phyloP scores from a whole-genome alignment of 1,140 invertebrate genomes.

The Laupala kohalensis region DNA sequence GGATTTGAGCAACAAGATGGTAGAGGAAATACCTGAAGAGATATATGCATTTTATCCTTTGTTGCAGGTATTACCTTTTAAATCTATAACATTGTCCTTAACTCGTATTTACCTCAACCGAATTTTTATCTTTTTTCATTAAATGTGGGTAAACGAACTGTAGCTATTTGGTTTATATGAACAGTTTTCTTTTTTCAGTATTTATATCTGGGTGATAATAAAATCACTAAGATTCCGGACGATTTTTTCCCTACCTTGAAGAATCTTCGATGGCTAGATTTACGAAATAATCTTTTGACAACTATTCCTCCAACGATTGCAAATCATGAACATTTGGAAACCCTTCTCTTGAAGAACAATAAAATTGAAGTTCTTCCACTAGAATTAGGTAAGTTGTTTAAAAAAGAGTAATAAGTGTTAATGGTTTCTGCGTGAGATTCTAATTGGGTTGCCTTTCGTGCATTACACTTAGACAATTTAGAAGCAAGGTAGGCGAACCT shows the following conservation, averaged over 20 bases:
- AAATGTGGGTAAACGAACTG: no score
- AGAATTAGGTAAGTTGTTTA: slow-evolving; percentile 31
- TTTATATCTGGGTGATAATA: slow-evolving; percentile 40
- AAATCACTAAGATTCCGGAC: slow-evolving; percentile 30
- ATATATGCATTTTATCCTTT: no score
- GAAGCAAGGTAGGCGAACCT: no score
- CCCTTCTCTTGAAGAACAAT: slow-evolving; percentile 41
- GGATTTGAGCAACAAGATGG: not conserved
- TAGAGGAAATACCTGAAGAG: not conserved
- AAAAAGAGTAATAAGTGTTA: not conserved
- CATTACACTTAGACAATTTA: no score
- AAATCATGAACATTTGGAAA: slow-evolving; percentile 34
- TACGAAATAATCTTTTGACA: slow-evolving; percentile 38
- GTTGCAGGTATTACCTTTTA: no score
- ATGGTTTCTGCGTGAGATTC: no score
- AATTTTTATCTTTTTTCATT: no score
- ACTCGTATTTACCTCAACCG: no score
- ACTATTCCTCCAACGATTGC: slow-evolving; percentile 34
- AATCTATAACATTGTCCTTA: no score
- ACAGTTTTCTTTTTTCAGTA: slow-evolving; percentile 29
- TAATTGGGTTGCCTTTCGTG: no score
- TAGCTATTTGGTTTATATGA: no score
- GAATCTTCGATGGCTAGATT: slow-evolving; percentile 39
- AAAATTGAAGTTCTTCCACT: slow-evolving; percentile 35
- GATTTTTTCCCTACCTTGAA: slow-evolving; percentile 35